Evolutionary conservation across 2,113 vertebrate genomes (phyloP).

Genomic region (Mustelus asterias): DNA sequence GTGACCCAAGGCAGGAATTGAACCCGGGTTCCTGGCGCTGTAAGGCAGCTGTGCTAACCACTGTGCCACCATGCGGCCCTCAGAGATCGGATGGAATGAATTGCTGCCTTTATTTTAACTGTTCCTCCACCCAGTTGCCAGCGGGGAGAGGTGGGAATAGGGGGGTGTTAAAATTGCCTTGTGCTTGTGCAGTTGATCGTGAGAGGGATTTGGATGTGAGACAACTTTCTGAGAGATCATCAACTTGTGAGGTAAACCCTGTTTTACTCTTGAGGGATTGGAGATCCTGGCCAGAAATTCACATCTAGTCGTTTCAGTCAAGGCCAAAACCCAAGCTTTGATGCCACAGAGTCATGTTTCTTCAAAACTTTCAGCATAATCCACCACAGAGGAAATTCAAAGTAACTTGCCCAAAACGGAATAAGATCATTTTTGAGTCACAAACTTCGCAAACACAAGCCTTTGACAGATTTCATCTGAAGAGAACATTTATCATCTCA

Average conservation of each 20-base stretch:
- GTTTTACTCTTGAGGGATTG: neutral
- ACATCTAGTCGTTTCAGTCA: neutral
- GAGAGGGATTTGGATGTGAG: neutral
- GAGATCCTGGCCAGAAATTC: neutral
- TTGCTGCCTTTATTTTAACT: neutral
- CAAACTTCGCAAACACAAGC: neutral
- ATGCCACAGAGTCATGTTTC: neutral
- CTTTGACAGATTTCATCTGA: neutral
- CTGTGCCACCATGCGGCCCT: too few species aligned
- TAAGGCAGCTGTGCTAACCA: too few species aligned
- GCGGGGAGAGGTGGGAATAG: neutral
- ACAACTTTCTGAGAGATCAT: neutral
- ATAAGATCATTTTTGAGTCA: conserved; percentile 12
- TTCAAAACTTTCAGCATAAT: conserved; percentile 11
- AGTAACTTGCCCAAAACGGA: neutral
- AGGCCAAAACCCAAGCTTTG: neutral
- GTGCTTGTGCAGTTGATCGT: neutral
- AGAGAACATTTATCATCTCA: neutral
- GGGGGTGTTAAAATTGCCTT: neutral
- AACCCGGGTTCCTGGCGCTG: too few species aligned
- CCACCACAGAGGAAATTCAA: conserved; percentile 10
- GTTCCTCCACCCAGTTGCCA: neutral
- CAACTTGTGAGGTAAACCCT: conserved; percentile 7
- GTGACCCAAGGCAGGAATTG: too few species aligned
- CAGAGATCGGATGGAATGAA: neutral